A percentile compares a stretch with the other conserved stretches of the same genome.
Conservation (phyloP, 2,113 vertebrate genomes). For the Tachycineta bicolor region DNA sequence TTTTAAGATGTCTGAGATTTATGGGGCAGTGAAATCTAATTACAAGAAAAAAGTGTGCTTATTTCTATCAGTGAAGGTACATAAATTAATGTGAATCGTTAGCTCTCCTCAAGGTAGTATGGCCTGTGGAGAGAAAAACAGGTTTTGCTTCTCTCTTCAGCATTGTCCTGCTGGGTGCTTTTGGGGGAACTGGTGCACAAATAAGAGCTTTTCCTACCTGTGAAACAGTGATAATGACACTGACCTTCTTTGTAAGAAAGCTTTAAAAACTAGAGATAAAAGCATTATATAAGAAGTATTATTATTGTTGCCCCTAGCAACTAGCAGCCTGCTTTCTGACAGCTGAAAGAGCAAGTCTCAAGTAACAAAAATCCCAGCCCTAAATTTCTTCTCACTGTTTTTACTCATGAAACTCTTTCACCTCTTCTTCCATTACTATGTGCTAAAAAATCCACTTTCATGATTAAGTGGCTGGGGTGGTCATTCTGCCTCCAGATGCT, state of each 20-base stretch:
- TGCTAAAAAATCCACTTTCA: background rate
- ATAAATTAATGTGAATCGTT: background rate
- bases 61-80: background rate
- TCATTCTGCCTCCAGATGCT: background rate
- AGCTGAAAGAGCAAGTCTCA: slow-evolving; percentile 15
- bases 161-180: background rate
- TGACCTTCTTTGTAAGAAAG: slow-evolving; percentile 9
- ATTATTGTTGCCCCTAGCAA: slow-evolving; percentile 35
- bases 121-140: background rate
- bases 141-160: background rate
- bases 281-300: slow-evolving; percentile 2
- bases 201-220: background rate
- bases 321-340: slow-evolving; percentile 6
- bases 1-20: background rate
- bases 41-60: background rate
- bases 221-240: slow-evolving; percentile 19
- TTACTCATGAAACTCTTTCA: background rate
- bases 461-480: background rate
- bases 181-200: background rate
- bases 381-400: background rate
- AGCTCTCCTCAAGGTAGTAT: background rate
- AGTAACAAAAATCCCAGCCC: background rate
- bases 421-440: background rate
- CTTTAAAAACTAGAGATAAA: slow-evolving; percentile 10
- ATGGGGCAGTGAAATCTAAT: background rate